Evolutionary conservation across 2,888 invertebrate genomes (phyloP), one percentile per base, ranked within the genome.

Genomic region (Rhorus exstirpatorius): DNA sequence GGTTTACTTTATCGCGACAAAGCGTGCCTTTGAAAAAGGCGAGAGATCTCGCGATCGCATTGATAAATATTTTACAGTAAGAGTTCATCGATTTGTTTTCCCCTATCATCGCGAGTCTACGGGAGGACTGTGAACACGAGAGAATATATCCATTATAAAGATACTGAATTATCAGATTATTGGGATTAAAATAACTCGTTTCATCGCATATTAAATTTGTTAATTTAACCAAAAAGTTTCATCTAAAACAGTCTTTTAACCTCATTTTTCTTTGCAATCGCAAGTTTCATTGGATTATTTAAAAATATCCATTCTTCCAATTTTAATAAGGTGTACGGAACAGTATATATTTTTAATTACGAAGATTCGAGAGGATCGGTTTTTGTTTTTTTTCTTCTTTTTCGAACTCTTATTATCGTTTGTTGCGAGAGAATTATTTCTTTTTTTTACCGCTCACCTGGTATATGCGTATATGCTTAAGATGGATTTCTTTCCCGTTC

Each of bases 1-100:
- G 14, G n/a, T 60, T 24, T 21, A n/a, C 10, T 44, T 24, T 46
- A 78, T 51, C 60, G 60, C 21, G 65, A 67, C 35, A 14, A 38
- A 49, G 49, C 6, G 24, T 6, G n/a, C 12, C n/a, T 53, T 53
- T 24, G 1, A 10, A 10, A 7, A 41, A 41, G 8, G 41, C n/a
- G 8, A 41, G 46, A 46, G 38, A 3, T 38, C 31, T 31, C 31
- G 31, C 10, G 1, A 41, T 14, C n/a, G 1, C 1, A n/a, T 6
- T 14, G 14, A 1, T 46, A 14, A 46, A 46, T 3, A 7, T 14
- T 41, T 41, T 41, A 41, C 41, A 14, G 17, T 17, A 14, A 1
- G 1, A 1, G 14, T n/a, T 14, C 14, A 46, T 14, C 3, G 1
- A 46, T 46, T 46, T 46, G 2, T 46, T n/a, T 46, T 8, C 10